Conservation (phyloP, 2,113 vertebrate species). For the Hyaena hyaena region DNA sequence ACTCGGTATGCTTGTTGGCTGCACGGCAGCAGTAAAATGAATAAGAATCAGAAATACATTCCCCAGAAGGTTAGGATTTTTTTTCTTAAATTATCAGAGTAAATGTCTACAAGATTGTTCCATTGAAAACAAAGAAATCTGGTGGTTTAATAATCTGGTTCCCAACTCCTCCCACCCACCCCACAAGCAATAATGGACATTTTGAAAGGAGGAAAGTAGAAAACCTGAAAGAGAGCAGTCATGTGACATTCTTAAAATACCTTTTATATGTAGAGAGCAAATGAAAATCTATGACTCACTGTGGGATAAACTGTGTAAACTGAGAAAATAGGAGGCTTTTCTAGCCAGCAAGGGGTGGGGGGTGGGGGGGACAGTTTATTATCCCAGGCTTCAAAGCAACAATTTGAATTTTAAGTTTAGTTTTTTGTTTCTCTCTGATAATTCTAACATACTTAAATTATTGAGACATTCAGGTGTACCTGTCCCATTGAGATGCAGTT, state of each 20-base stretch:
- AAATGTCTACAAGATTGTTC: not conserved
- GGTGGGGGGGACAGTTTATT: slow-evolving; percentile 41
- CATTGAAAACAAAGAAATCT: not conserved
- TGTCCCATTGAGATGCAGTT: slow-evolving; percentile 66
- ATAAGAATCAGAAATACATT: slow-evolving; percentile 40
- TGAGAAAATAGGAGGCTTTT: slow-evolving; percentile 75
- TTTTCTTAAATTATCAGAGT: not conserved
- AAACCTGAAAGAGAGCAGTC: slow-evolving; percentile 66
- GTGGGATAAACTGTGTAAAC: slow-evolving; percentile 65
- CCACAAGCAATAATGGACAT: slow-evolving; percentile 19
- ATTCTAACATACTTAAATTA: slow-evolving; percentile 62
- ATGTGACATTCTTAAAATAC: slow-evolving; percentile 72
- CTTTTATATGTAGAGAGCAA: slow-evolving; percentile 65
- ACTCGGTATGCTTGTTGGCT: not conserved
- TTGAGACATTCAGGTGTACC: slow-evolving; percentile 25
- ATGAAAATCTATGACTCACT: slow-evolving; percentile 72
- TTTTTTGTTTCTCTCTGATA: slow-evolving; percentile 56
- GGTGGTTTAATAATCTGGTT: not conserved
- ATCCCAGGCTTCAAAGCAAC: slow-evolving; percentile 45
- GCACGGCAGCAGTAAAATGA: not conserved
- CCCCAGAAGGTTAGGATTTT: not conserved
- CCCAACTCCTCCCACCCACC: not conserved
- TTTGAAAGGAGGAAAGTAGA: slow-evolving; percentile 66
- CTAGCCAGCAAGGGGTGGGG: not conserved
- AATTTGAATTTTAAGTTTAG: not conserved